A percentile compares a stretch with the other conserved stretches of the same genome.
Evolutionary conservation across 1,140 invertebrate genomes (phyloP).

Genomic region (Pogonognathellus flavescens): DNA sequence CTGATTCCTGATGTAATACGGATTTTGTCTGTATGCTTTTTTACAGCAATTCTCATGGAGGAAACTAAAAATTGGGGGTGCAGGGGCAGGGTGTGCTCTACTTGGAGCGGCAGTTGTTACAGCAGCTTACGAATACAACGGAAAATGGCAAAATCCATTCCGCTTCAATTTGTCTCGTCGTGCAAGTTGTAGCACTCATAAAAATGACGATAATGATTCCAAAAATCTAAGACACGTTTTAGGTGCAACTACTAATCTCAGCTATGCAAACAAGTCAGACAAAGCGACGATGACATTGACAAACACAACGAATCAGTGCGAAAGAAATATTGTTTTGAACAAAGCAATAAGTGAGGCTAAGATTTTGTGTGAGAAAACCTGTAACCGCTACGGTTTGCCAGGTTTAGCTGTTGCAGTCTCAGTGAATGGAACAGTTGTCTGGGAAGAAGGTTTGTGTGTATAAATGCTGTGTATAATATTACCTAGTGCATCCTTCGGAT

Average conservation of each 20-base stretch:
- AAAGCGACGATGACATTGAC: not conserved
- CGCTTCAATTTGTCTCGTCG: not conserved
- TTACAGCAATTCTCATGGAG: not conserved
- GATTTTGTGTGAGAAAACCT: constrained; percentile 65
- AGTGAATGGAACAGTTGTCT: constrained; percentile 74
- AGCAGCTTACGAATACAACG: not conserved
- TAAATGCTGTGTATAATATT: not conserved
- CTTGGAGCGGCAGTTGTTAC: not conserved
- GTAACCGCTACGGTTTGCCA: constrained; percentile 72
- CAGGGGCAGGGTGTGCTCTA: not conserved
- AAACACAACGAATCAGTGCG: not conserved
- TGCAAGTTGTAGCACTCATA: not conserved
- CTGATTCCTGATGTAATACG: too few species aligned
- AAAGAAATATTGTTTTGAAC: not conserved
- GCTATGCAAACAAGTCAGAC: not conserved
- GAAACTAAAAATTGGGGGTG: not conserved
- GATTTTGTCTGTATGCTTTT: too few species aligned
- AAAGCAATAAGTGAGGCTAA: constrained; percentile 61
- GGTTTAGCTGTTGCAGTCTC: constrained; percentile 74
- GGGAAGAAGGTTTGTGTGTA: constrained; percentile 71
- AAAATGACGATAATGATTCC: constrained; percentile 9
- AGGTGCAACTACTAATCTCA: not conserved
- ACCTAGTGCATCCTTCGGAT: not conserved
- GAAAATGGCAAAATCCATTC: not conserved
- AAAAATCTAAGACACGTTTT: not conserved